These are phyloP conservation scores for Cynoglossus semilaevis DNA, from an alignment of 2,113 vertebrate genomes.

Conservation along the genomic window DNA sequence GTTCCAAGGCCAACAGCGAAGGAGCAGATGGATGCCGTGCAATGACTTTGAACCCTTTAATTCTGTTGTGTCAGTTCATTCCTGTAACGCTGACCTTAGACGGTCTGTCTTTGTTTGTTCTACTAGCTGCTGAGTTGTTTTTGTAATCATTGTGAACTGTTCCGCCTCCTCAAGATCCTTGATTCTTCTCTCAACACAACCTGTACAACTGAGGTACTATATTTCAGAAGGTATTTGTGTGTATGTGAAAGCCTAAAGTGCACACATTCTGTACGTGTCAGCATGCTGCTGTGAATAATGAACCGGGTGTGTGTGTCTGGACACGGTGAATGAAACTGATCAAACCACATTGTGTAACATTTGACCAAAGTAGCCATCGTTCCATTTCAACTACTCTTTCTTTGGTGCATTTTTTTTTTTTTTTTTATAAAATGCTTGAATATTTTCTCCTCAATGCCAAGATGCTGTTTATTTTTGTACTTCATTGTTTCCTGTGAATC, in stretches of 20 bases:
- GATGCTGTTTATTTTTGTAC: slow-evolving; percentile 82
- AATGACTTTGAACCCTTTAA: too few species aligned
- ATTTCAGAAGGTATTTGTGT: slow-evolving; percentile 48
- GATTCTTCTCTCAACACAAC: slow-evolving; percentile 33
- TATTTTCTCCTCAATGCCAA: slow-evolving; percentile 77
- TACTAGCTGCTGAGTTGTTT: background rate
- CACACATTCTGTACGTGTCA: slow-evolving; percentile 50
- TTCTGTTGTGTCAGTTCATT: too few species aligned
- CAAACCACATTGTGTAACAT: slow-evolving; percentile 55
- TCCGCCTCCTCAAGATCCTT: slow-evolving; percentile 11
- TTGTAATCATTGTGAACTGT: slow-evolving; percentile 2
- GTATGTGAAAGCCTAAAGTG: slow-evolving; percentile 35
- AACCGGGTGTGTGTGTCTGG: slow-evolving; percentile 45
- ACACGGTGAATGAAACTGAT: slow-evolving; percentile 41
- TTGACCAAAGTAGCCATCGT: slow-evolving; percentile 77
- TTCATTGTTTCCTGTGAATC: slow-evolving; percentile 69
- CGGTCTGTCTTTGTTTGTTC: slow-evolving; percentile 19
- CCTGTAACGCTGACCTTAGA: too few species aligned
- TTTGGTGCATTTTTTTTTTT: slow-evolving; percentile 70
- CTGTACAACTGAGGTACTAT: slow-evolving; percentile 20
- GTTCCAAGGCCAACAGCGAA: too few species aligned
- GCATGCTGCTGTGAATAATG: slow-evolving; percentile 55
- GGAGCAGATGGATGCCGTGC: too few species aligned
- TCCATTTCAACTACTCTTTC: slow-evolving; percentile 59
- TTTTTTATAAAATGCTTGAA: slow-evolving; percentile 75